Conservation (phyloP, 2,888 invertebrate species). For the Leptogaster cylindrica region DNA sequence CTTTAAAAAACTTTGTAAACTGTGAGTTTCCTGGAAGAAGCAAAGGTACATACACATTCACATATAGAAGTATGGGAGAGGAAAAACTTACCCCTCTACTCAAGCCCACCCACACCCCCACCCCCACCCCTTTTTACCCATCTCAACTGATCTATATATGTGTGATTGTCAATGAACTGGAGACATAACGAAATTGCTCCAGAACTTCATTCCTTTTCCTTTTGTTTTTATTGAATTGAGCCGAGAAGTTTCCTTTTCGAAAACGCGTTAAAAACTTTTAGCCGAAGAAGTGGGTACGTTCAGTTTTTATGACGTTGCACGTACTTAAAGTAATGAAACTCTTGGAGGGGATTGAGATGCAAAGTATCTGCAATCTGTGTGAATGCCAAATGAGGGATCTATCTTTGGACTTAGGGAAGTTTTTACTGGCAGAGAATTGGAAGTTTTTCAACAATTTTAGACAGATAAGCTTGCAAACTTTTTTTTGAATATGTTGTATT, state of each 20-base stretch:
- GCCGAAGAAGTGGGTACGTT: not conserved
- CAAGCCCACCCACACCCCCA: no score
- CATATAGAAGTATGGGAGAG: not conserved
- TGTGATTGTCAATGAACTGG: not conserved
- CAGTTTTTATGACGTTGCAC: not conserved
- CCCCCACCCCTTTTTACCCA: no score
- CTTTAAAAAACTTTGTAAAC: not conserved
- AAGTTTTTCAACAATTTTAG: no score
- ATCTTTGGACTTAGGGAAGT: no score
- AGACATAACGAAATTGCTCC: no score
- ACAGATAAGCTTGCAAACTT: no score
- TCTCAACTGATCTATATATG: not conserved
- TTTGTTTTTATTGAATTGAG: conserved; percentile 9
- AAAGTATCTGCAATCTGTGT: not conserved
- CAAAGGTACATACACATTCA: not conserved
- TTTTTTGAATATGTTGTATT: no score
- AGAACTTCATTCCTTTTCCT: no score
- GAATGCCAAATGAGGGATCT: not conserved
- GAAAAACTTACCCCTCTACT: not conserved
- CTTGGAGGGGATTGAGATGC: not conserved
- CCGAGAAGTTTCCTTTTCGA: not conserved
- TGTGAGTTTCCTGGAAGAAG: not conserved
- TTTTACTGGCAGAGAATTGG: no score
- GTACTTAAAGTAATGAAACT: not conserved
- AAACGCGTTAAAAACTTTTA: conserved; percentile 2